Base-by-base conservation (phyloP, 2,113 vertebrate species). In the Ceyx melanurus region DNA sequence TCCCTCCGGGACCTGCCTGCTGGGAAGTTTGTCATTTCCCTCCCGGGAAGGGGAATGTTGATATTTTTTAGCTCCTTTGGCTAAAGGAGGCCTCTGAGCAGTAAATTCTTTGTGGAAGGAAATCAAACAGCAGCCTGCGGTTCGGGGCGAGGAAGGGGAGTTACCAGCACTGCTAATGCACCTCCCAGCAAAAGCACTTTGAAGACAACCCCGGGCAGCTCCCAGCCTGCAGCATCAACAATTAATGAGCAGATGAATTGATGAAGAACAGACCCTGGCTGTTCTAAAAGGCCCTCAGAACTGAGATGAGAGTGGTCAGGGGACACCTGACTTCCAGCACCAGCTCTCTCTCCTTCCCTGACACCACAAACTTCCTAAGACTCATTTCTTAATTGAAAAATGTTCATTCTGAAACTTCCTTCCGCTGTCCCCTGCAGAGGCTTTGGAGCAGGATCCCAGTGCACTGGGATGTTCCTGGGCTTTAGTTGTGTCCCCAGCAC, bases 391-490 rank as follows among this genome's bases (percentile, higher is more conserved):
- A 37, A 37, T 37, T 37, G 2, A 14, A 25, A 2, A 28, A 10
- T 6, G 6, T 6, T 46, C 4, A 4, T 14, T 35, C 35, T 79
- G 11, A 29, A 28, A 31, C 7, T 67, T 25, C 18, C 51, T 65
- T 20, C n/a, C 23, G 1, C 29, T 9, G n/a, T 16, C 25, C 26
- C 26, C 14, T 6, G 20, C 22, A 22, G 71, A 48, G 48, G 40
- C 53, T 29, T 60, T 4, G 8, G 33, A 79, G 66, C 42, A 61
- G 29, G 78, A 68, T 1, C 5, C 33, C 46, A 40, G 2, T 56
- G 3, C 43, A 2, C 1, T 1, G 31, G 53, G 67, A 57, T 5
- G 15, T 9, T 48, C 56, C 3, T 0, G 0, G 19, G 42, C 22
- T 78, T 12, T n/a, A 3, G 23, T 1, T 8, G 43, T 2, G 10